phyloP scores from a whole-genome alignment of 2,888 invertebrate genomes.

The Tinea pellionella region DNA sequence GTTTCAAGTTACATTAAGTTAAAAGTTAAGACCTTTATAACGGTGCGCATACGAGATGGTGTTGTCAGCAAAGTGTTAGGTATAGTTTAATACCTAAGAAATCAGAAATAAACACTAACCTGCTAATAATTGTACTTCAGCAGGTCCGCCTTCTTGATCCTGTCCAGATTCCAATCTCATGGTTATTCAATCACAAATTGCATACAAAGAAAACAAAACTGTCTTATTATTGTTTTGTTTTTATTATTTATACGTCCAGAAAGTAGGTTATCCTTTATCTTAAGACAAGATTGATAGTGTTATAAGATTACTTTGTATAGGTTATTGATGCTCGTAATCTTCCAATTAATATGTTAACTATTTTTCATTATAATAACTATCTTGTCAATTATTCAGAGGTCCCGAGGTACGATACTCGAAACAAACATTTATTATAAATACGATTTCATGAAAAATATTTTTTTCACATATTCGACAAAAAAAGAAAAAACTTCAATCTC shows the following conservation, averaged over 20 bases:
- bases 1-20: too few relatives aligned
- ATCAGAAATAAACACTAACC: background rate
- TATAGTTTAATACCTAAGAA: too few relatives aligned
- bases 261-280: slow-evolving; percentile 63
- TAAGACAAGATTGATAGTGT: slow-evolving; percentile 37
- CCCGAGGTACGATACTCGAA: too few relatives aligned
- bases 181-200: background rate
- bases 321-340: background rate
- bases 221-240: slow-evolving; percentile 25
- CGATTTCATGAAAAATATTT: too few relatives aligned
- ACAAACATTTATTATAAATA: too few relatives aligned
- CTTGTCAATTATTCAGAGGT: too few relatives aligned
- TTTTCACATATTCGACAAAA: too few relatives aligned
- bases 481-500: background rate
- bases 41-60: too few relatives aligned
- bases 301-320: background rate
- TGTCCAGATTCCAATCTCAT: slow-evolving; percentile 54
- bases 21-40: too few relatives aligned
- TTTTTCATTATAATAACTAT: too few relatives aligned
- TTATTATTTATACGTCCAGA: slow-evolving; percentile 49
- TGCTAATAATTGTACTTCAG: slow-evolving; percentile 26
- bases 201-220: slow-evolving; percentile 6
- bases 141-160: slow-evolving; percentile 53
- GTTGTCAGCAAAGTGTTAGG: too few relatives aligned
- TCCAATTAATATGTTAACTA: background rate